Conservation (phyloP, 2,113 vertebrate genomes). For the Corydoras maculifer region DNA sequence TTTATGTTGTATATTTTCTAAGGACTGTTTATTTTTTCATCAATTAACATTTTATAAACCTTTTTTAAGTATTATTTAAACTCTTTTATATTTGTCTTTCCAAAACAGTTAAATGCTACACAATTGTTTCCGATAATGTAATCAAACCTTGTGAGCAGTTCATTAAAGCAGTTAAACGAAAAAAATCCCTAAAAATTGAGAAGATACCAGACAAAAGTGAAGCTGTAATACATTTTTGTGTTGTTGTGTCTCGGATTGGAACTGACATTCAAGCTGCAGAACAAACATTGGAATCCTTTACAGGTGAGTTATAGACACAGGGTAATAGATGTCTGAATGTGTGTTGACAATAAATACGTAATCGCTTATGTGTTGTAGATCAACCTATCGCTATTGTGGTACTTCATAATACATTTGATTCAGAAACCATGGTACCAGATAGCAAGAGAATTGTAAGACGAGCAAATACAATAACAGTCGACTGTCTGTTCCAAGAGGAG, state of each 20-base stretch:
- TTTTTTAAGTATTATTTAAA: no score
- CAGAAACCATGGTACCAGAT: background rate
- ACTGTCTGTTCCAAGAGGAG: slow-evolving; percentile 14
- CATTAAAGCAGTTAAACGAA: background rate
- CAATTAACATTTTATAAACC: no score
- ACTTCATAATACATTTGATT: slow-evolving; percentile 2
- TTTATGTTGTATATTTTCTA: no score
- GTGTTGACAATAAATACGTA: no score
- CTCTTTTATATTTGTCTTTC: background rate
- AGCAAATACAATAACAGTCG: background rate
- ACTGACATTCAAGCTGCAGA: slow-evolving; percentile 41
- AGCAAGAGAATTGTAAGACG: background rate
- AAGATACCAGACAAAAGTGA: accelerated
- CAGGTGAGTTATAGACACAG: background rate
- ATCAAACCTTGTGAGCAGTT: background rate
- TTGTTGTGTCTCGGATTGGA: slow-evolving; percentile 46
- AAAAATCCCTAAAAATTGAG: background rate
- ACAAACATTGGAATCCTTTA: slow-evolving; percentile 2
- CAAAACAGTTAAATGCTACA: slow-evolving; percentile 11
- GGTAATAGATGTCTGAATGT: background rate
- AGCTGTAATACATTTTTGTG: slow-evolving; percentile 40
- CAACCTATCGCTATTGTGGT: background rate
- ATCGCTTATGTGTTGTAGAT: background rate
- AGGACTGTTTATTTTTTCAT: no score
- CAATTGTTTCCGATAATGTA: background rate